Conservation (phyloP, 2,888 invertebrate species). For the Camptogramma bilineatum region DNA sequence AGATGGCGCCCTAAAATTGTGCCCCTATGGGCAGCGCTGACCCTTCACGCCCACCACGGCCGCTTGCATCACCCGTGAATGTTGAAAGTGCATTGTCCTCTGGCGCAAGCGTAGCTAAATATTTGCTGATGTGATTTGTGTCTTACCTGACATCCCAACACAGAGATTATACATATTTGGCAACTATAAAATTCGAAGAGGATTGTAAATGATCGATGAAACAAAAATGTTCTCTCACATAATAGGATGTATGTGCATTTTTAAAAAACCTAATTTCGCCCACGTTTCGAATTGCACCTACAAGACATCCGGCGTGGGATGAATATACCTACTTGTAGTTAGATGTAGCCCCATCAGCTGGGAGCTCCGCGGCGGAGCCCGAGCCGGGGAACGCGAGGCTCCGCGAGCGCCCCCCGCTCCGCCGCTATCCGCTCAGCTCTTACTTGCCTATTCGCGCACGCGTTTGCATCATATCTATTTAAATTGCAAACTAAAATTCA, state of each 20-base stretch:
- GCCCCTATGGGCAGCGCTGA: conserved; percentile 34
- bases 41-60: conserved; percentile 40
- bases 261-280: background rate
- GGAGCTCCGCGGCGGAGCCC: background rate
- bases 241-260: background rate
- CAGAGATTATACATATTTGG: conserved; percentile 15
- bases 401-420: background rate
- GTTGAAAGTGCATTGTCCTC: conserved; percentile 46
- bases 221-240: background rate
- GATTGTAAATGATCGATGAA: background rate
- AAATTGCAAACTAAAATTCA: conserved; percentile 45
- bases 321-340: background rate
- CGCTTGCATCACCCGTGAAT: conserved; percentile 39
- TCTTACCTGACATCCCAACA: conserved; percentile 18
- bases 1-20: conserved; percentile 33
- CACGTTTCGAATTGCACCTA: background rate
- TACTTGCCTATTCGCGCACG: conserved; percentile 36
- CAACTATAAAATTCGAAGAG: conserved; percentile 14
- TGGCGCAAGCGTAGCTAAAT: conserved; percentile 30
- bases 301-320: background rate
- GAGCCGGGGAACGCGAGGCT: background rate
- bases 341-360: background rate
- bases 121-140: conserved; percentile 27
- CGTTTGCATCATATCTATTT: conserved; percentile 49
- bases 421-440: conserved; percentile 27